phyloP scores from a whole-genome alignment of 2,888 invertebrate genomes.

The Drosophila neutralis region DNA sequence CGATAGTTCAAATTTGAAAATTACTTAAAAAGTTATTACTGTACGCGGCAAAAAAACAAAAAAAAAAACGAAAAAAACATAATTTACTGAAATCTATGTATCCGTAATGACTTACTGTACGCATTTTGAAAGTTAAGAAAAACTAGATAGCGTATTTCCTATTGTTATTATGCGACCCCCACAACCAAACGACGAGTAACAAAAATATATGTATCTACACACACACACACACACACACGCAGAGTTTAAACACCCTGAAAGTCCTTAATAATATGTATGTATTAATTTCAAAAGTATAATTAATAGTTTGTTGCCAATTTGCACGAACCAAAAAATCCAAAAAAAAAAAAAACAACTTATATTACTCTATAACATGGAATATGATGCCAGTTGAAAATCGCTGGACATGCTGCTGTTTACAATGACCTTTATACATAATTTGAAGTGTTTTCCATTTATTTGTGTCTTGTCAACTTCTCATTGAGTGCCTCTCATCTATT shows the following conservation, averaged over 20 bases:
- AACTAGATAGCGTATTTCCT: conserved; percentile 28
- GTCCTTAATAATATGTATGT: conserved; percentile 12
- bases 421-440: neutral
- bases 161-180: conserved; percentile 51
- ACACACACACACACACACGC: neutral
- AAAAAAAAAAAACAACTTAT: neutral
- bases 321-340: neutral
- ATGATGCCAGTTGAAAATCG: conserved; percentile 5
- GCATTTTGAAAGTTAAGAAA: conserved; percentile 14
- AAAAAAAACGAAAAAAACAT: neutral
- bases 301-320: conserved; percentile 15
- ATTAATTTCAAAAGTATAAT: conserved; percentile 3
- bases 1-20: conserved; percentile 41
- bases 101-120: conserved; percentile 20
- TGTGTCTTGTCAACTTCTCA: conserved; percentile 15
- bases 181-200: conserved; percentile 12
- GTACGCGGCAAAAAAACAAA: conserved; percentile 28
- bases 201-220: conserved; percentile 1
- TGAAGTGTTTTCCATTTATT: conserved; percentile 7
- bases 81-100: conserved; percentile 34
- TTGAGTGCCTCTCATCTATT: conserved; percentile 55
- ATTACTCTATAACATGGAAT: neutral
- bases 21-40: conserved; percentile 55
- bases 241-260: conserved; percentile 4
- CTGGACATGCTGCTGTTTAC: neutral